Base-by-base conservation (phyloP, 2,797 vertebrate species). In the Sarcophilus harrisii region DNA sequence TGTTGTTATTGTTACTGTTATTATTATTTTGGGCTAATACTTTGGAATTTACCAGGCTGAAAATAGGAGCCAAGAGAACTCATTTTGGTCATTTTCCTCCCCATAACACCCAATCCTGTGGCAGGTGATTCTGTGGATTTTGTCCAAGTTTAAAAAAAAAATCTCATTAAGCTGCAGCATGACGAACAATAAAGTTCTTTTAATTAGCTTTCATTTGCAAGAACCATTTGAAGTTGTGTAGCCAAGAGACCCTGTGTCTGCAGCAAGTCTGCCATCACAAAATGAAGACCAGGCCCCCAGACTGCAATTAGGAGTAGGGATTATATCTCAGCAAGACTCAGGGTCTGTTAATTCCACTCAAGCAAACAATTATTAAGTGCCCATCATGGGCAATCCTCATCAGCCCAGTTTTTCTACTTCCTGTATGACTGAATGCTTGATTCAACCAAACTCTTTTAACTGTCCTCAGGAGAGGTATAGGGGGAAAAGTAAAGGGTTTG, bases 141-240 rank as follows among this genome's bases (percentile, higher is more conserved):
- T 27, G 38, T 49, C 73, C 38, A 87, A 87, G 38, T 87, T 73
- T 38, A 21, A 38, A 81, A 73, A 73, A 66, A 21, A 38, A 49
- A 87, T 87, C 38, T 87, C 73, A 87, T 87, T 87, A 87, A 45
- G 38, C 38, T 45, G 73, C 45, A 73, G 66, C 18, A 49, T 28
- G 73, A 52, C 5, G 52, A 52, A 52, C 73, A 49, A 49, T 87
- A 87, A 49, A 21, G 73, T 87, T 87, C 73, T 87, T 87, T 87
- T 49, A 87, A 87, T 87, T 87, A 87, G 73, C 73, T 87, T 87
- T 87, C 38, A 87, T 87, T 87, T 49, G 73, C 73, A 87, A 87
- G 73, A 87, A 87, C 73, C 73, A 87, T 49, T 87, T 87, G 21
- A 87, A 87, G 73, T 49, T 87, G 24, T 87, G 2, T 24, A 87